Percentiles rank a stretch among this genome's conserved stretches.
Evolutionary conservation across 92 coral and sea anemone species (phyloP).

Genomic region (Virgularia gustaviana): DNA sequence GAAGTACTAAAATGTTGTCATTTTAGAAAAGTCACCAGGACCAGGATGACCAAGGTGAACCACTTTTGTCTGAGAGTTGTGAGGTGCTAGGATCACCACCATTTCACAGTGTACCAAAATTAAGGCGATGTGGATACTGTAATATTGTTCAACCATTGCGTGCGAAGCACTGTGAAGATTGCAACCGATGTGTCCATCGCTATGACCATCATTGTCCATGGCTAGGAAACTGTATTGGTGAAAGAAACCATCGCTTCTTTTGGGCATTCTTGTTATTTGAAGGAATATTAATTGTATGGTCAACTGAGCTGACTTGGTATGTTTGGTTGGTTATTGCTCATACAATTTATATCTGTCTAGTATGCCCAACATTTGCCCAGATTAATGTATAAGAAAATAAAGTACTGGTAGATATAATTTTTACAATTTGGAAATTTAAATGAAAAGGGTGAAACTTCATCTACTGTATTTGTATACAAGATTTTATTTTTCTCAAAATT

Average conservation of each 20-base stretch:
- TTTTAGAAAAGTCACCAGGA: conserved; percentile 64
- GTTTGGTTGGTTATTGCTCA: neutral
- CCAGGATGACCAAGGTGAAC: conserved; percentile 58
- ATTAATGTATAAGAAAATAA: neutral
- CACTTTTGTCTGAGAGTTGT: conserved; percentile 68
- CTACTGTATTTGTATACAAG: no score
- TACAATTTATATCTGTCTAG: neutral
- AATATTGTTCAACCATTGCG: conserved; percentile 84
- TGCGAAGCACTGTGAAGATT: conserved; percentile 97
- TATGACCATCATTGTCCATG: conserved; percentile 99
- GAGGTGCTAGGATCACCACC: conserved; percentile 92
- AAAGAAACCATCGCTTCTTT: conserved; percentile 89
- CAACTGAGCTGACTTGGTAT: conserved; percentile 85
- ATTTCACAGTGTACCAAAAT: conserved; percentile 69
- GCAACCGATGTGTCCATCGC: conserved; percentile 92
- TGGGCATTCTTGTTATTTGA: conserved; percentile 87
- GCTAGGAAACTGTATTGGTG: conserved; percentile 98
- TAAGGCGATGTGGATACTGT: conserved; percentile 96
- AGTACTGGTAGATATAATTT: neutral
- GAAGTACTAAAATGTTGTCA: no score
- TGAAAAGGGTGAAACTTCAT: no score
- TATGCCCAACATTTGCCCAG: neutral
- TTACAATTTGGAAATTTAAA: neutral
- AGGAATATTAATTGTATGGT: conserved; percentile 74
- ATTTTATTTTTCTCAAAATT: no score